phyloP scores from a whole-genome alignment of 2,113 vertebrate genomes.

The Excalfactoria chinensis region DNA sequence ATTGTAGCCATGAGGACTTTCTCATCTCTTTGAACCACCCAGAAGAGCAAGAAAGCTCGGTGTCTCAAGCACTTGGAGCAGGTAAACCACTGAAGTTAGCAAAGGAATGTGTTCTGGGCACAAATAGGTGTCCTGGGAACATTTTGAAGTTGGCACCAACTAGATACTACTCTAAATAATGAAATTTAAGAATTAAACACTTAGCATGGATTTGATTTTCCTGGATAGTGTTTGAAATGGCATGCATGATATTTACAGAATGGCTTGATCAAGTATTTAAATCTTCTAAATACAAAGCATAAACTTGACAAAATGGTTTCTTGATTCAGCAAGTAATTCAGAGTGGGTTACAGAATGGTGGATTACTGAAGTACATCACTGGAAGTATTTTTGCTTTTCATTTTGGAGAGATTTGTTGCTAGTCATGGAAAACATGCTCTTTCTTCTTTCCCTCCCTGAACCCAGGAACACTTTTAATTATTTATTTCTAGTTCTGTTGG shows the following conservation, averaged over 20 bases:
- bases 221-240: not conserved
- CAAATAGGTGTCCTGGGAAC: not conserved
- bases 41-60: not conserved
- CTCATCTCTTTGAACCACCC: not conserved
- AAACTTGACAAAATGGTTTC: not conserved
- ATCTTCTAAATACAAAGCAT: not conserved
- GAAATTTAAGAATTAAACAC: not conserved
- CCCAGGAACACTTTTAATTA: not conserved
- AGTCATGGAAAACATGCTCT: not conserved
- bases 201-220: not conserved
- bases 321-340: not conserved
- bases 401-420: not conserved
- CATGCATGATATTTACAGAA: not conserved
- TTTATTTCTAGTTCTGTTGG: not conserved
- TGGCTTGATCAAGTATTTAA: not conserved
- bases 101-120: not conserved
- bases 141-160: not conserved
- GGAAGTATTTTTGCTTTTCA: not conserved
- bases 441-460: not conserved
- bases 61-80: accelerated
- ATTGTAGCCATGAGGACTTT: not conserved
- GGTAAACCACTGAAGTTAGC: not conserved
- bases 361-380: accelerated
- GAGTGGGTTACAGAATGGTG: not conserved
- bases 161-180: not conserved